phyloP scores from a whole-genome alignment of 2,797 vertebrate genomes.

The Clarias laeviceps region DNA sequence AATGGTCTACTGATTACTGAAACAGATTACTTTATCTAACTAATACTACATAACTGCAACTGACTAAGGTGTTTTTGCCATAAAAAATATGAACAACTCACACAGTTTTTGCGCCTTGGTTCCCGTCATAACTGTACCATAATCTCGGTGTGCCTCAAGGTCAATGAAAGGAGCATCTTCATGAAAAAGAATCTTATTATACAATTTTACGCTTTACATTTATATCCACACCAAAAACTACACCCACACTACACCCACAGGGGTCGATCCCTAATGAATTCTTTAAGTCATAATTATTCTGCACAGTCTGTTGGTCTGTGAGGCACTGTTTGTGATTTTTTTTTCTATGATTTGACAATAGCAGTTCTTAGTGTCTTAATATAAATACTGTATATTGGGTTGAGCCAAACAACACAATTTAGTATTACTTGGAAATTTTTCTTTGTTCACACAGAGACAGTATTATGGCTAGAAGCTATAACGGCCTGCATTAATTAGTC shows the following conservation, averaged over 20 bases:
- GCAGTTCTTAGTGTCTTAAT: not conserved
- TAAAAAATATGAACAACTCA: not conserved
- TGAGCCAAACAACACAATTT: not conserved
- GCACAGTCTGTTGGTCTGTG: not conserved
- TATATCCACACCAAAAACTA: not conserved
- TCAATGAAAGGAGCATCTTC: too few species aligned
- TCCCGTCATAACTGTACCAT: not conserved
- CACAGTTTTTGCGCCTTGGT: not conserved
- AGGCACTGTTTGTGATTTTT: not conserved
- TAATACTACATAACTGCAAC: not conserved
- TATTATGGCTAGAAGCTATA: constrained; percentile 29
- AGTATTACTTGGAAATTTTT: not conserved
- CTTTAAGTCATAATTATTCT: not conserved
- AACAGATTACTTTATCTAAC: not conserved
- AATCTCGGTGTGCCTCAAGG: too few species aligned
- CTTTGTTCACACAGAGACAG: not conserved
- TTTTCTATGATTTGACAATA: not conserved
- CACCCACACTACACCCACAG: too few species aligned
- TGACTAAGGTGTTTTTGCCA: not conserved
- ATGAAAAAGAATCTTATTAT: not conserved
- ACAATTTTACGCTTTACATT: not conserved
- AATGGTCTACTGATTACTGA: not conserved
- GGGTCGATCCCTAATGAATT: not conserved
- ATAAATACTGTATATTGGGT: not conserved
- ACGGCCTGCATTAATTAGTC: constrained; percentile 29